Conservation (phyloP, 2,888 invertebrate genomes). For the Mellilla xanthometata region DNA sequence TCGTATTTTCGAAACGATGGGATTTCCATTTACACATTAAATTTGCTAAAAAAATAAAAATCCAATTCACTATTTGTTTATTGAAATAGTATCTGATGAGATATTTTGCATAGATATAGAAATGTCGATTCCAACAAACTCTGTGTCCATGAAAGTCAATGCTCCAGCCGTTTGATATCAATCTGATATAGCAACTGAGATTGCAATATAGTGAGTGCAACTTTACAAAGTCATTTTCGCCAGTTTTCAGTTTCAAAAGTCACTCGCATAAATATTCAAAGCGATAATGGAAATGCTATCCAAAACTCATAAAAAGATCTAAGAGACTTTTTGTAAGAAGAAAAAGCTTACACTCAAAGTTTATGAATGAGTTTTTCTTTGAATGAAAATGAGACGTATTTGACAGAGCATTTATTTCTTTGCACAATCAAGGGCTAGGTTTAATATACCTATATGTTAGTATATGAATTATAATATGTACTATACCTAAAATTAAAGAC, state of each 20-base stretch:
- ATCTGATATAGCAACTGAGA: background rate
- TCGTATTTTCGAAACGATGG: too few relatives aligned
- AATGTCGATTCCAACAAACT: too few relatives aligned
- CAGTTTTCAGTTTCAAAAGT: too few relatives aligned
- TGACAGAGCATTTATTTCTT: slow-evolving; percentile 9
- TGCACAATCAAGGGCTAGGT: background rate
- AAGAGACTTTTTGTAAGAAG: slow-evolving; percentile 1
- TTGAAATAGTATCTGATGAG: too few relatives aligned
- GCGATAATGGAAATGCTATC: slow-evolving; percentile 7
- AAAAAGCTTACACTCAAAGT: slow-evolving; percentile 12
- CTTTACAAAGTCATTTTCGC: too few relatives aligned
- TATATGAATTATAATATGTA: slow-evolving; percentile 2
- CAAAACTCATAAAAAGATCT: background rate
- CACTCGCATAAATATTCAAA: background rate
- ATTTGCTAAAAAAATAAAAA: too few relatives aligned
- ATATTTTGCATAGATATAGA: too few relatives aligned
- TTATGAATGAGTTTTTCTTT: background rate
- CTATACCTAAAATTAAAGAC: slow-evolving; percentile 1
- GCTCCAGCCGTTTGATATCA: background rate
- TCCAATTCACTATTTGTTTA: too few relatives aligned
- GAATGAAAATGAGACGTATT: slow-evolving; percentile 1
- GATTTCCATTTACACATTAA: too few relatives aligned
- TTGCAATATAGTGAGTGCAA: background rate
- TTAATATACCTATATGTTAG: slow-evolving; percentile 2
- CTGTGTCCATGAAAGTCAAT: too few relatives aligned